Evolutionary conservation across 2,113 vertebrate genomes (phyloP).

Genomic region (Gracilinanus agilis): DNA sequence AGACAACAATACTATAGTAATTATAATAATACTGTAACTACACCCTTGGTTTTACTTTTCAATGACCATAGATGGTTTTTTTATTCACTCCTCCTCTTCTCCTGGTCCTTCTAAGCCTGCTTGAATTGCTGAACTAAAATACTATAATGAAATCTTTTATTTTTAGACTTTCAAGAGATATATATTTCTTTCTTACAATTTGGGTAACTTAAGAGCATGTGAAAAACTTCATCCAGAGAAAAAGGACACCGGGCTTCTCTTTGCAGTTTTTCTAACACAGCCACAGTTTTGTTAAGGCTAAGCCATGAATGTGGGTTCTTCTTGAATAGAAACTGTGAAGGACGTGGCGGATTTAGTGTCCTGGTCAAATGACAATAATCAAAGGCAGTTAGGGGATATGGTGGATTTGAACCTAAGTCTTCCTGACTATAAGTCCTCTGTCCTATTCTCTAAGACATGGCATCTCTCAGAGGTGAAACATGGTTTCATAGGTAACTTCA

Average conservation of each 20-base stretch:
- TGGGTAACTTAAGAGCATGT: slow-evolving; percentile 67
- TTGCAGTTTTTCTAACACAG: slow-evolving; percentile 31
- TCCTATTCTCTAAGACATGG: background rate
- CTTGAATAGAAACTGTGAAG: background rate
- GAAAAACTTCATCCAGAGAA: slow-evolving; percentile 43
- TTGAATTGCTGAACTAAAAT: slow-evolving; percentile 63
- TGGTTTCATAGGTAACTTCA: background rate
- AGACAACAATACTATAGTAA: too few species aligned
- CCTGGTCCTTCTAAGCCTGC: background rate
- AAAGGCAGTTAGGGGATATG: background rate
- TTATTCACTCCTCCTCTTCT: slow-evolving; percentile 17
- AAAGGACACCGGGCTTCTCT: slow-evolving; percentile 19
- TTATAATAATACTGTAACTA: slow-evolving; percentile 47
- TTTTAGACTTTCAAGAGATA: slow-evolving; percentile 43
- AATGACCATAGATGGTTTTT: slow-evolving; percentile 54
- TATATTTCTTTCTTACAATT: slow-evolving; percentile 59
- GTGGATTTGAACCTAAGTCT: background rate
- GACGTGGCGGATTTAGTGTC: background rate
- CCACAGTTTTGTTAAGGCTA: background rate
- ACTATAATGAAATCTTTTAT: slow-evolving; percentile 72
- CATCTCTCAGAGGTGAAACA: background rate
- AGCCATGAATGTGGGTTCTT: slow-evolving; percentile 5
- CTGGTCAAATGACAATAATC: background rate
- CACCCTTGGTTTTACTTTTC: slow-evolving; percentile 56
- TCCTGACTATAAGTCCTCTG: background rate